phyloP scores from a whole-genome alignment of 1,140 invertebrate species.

The Tyrophagus putrescentiae region DNA sequence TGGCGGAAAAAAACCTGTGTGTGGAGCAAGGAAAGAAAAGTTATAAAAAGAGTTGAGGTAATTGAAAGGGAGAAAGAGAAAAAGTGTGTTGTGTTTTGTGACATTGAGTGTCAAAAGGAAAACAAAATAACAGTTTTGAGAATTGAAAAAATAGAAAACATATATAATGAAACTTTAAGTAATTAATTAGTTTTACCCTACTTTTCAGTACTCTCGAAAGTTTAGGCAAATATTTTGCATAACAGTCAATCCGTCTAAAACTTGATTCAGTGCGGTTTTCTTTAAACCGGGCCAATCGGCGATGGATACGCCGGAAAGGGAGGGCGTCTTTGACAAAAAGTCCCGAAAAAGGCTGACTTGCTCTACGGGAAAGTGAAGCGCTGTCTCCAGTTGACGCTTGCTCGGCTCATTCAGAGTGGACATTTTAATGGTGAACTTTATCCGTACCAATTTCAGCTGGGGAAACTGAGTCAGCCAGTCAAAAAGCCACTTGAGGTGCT shows the following conservation, averaged over 20 bases:
- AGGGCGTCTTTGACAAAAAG: background rate
- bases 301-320: background rate
- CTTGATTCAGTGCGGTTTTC: no score
- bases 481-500: background rate
- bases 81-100: constrained; percentile 30
- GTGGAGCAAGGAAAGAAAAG: background rate
- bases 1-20: constrained; percentile 29
- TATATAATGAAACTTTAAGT: no score
- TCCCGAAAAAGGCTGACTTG: background rate
- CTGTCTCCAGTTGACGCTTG: background rate
- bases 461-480: background rate
- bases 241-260: no score
- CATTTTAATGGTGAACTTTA: background rate
- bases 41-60: background rate
- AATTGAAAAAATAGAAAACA: no score
- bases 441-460: background rate
- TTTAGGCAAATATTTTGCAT: no score
- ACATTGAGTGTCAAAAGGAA: constrained; percentile 63
- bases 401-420: background rate
- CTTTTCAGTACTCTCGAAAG: constrained; percentile 31
- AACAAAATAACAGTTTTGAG: constrained; percentile 76
- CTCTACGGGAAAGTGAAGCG: background rate
- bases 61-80: no score
- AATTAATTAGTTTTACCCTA: no score
- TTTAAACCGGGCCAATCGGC: constrained; percentile 10